Percentiles rank a stretch among this genome's conserved stretches.
These are phyloP conservation scores for Tapera naevia DNA, from an alignment of 2,797 vertebrate genomes.

Conservation along the genomic window DNA sequence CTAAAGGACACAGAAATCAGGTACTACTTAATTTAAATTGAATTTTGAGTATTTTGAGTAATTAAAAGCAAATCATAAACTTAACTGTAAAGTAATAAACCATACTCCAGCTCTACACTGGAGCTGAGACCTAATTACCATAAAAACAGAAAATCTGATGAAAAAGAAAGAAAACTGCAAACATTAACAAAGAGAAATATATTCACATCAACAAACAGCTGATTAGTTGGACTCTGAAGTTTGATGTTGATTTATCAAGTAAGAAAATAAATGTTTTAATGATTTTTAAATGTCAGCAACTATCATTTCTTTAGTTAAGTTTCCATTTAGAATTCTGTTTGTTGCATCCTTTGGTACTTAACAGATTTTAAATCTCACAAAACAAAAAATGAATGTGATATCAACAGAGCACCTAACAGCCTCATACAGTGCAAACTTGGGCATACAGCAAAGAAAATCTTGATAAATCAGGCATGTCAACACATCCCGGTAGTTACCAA, in stretches of 20 bases:
- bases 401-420: not conserved
- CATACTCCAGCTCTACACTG: not conserved
- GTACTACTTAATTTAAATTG: not conserved
- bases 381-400: not conserved
- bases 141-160: not conserved
- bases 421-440: not conserved
- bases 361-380: not conserved
- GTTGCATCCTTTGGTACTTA: not conserved
- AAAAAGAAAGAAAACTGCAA: not conserved
- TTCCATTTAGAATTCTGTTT: not conserved
- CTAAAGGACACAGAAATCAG: not conserved
- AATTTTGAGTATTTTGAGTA: not conserved
- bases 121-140: not conserved
- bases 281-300: not conserved
- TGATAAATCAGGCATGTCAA: constrained; percentile 26
- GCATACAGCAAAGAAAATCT: not conserved
- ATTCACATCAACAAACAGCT: not conserved
- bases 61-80: not conserved
- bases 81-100: not conserved
- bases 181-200: not conserved
- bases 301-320: not conserved
- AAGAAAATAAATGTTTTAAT: not conserved
- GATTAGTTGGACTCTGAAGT: not conserved
- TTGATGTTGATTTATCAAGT: not conserved
- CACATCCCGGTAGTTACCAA: constrained; percentile 13